These are phyloP conservation scores for Excalfactoria chinensis DNA, from an alignment of 2,113 vertebrate genomes.

Conservation along the genomic window DNA sequence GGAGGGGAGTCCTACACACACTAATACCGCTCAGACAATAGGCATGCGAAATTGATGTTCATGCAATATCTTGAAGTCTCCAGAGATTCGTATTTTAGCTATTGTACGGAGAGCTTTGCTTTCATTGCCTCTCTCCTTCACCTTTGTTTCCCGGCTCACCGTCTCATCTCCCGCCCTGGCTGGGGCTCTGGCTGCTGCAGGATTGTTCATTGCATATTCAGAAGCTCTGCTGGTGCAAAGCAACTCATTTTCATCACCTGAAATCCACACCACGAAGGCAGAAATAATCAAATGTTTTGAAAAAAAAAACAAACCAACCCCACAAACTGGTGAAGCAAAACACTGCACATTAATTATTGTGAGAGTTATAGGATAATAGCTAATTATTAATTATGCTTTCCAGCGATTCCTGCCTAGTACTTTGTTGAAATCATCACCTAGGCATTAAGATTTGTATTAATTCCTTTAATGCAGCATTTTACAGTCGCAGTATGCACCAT, in stretches of 20 bases:
- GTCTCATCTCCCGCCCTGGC: constrained; percentile 49
- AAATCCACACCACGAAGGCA: constrained; percentile 42
- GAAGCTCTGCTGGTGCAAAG: constrained; percentile 56
- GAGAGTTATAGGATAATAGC: constrained; percentile 60
- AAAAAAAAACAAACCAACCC: neutral
- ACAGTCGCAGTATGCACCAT: neutral
- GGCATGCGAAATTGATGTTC: constrained; percentile 58
- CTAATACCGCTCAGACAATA: constrained; percentile 51
- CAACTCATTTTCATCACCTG: constrained; percentile 68
- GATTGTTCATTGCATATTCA: constrained; percentile 72
- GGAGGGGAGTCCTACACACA: fast-evolving
- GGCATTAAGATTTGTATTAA: constrained; percentile 15
- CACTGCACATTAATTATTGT: constrained; percentile 59
- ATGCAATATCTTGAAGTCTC: constrained; percentile 54
- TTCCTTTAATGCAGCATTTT: constrained; percentile 34
- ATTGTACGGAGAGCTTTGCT: neutral
- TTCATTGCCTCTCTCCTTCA: constrained; percentile 56
- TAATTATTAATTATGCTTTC: constrained; percentile 67
- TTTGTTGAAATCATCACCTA: constrained; percentile 24
- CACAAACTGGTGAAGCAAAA: constrained; percentile 42
- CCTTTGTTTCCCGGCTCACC: constrained; percentile 56
- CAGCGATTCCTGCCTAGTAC: constrained; percentile 21
- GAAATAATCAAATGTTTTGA: constrained; percentile 72
- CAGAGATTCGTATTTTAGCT: constrained; percentile 49
- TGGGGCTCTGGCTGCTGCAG: constrained; percentile 47